Conservation (phyloP, 2,113 vertebrate genomes). For the Varanus komodoensis region DNA sequence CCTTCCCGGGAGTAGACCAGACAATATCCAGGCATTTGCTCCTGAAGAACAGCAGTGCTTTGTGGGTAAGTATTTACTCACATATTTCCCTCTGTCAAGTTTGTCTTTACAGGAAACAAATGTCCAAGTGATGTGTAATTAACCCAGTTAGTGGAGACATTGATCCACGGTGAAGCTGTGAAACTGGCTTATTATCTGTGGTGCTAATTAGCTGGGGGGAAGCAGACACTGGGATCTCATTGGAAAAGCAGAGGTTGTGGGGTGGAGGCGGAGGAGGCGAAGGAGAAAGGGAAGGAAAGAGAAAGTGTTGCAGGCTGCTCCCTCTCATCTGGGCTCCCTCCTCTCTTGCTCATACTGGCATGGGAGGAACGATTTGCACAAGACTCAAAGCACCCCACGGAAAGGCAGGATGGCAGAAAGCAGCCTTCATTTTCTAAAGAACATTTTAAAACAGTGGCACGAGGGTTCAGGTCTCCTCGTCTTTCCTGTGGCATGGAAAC, state of each 20-base stretch:
- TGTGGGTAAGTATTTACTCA: slow-evolving; percentile 7
- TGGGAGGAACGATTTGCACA: not conserved
- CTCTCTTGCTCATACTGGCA: not conserved
- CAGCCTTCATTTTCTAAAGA: not conserved
- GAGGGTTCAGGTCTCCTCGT: not conserved
- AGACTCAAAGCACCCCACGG: not conserved
- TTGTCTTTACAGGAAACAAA: slow-evolving; percentile 51
- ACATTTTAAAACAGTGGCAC: not conserved
- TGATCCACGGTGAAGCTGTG: slow-evolving; percentile 60
- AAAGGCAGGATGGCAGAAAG: too few relatives aligned
- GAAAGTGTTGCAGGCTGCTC: not conserved
- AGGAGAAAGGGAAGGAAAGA: not conserved
- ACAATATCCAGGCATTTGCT: not conserved
- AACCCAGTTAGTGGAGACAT: slow-evolving; percentile 66
- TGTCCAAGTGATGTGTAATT: slow-evolving; percentile 64
- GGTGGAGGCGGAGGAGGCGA: not conserved
- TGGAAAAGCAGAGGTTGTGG: slow-evolving; percentile 13
- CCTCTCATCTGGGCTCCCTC: not conserved
- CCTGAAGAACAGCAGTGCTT: not conserved
- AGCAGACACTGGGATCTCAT: slow-evolving; percentile 23
- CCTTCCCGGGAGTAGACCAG: too few relatives aligned
- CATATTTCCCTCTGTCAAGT: slow-evolving; percentile 27
- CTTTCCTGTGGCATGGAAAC: not conserved
- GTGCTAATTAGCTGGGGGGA: slow-evolving; percentile 68
- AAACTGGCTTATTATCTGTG: slow-evolving; percentile 63